Percentiles rank a stretch among this genome's conserved stretches.
Evolutionary conservation across 2,888 invertebrate genomes (phyloP).

Genomic region (Tinea trinotella): DNA sequence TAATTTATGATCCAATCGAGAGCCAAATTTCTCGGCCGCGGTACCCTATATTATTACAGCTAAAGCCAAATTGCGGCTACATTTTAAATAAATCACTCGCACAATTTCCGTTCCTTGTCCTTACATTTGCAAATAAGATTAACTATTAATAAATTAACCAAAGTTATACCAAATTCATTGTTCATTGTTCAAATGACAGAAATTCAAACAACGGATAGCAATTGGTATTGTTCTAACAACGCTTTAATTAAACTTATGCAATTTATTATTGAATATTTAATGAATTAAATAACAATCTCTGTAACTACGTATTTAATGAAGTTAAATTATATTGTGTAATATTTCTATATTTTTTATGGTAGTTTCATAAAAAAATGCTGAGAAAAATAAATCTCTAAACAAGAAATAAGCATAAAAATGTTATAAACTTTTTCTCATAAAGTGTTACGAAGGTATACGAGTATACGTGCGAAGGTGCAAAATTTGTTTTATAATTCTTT

Average conservation of each 20-base stretch:
- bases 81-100: slow-evolving; percentile 50
- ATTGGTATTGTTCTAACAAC: neutral
- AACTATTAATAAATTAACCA: slow-evolving; percentile 50
- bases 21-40: slow-evolving; percentile 13
- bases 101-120: slow-evolving; percentile 39
- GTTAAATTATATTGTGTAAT: too few species aligned
- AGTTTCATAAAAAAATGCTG: too few species aligned
- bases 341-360: too few species aligned
- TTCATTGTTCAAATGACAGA: slow-evolving; percentile 18
- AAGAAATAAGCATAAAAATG: too few species aligned
- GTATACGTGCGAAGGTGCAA: too few species aligned
- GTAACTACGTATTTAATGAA: too few species aligned
- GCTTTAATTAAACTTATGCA: neutral
- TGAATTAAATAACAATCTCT: too few species aligned
- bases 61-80: slow-evolving; percentile 53
- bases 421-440: too few species aligned
- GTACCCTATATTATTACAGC: slow-evolving; percentile 20
- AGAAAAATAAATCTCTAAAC: too few species aligned
- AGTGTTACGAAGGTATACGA: too few species aligned
- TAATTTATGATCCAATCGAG: slow-evolving; percentile 14
- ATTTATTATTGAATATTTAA: neutral
- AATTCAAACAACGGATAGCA: slow-evolving; percentile 15
- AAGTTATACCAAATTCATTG: slow-evolving; percentile 27
- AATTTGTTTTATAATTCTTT: too few species aligned
- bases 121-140: slow-evolving; percentile 48